Conservation (phyloP, 2,888 invertebrate species). For the Apamea sordens region DNA sequence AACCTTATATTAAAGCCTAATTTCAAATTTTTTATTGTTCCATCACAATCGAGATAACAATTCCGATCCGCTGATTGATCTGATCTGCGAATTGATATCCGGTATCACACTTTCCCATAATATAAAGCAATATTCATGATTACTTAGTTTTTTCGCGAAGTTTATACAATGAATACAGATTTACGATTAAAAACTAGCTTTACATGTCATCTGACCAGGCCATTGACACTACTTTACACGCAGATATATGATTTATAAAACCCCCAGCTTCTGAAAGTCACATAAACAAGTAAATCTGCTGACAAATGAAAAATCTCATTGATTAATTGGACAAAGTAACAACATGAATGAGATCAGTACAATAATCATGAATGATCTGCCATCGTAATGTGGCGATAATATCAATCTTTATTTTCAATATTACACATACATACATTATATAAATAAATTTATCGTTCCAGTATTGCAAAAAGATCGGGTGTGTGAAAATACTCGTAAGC, state of each 20-base stretch:
- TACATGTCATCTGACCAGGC: constrained; percentile 21
- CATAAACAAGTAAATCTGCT: not conserved
- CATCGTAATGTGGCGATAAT: not conserved
- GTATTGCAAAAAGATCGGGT: constrained; percentile 18
- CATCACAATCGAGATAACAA: constrained; percentile 24
- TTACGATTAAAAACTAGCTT: constrained; percentile 39
- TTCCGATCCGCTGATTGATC: constrained; percentile 2
- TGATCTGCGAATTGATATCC: constrained; percentile 11
- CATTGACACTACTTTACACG: constrained; percentile 28
- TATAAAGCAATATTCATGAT: constrained; percentile 18
- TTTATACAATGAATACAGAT: constrained; percentile 26
- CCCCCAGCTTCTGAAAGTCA: constrained; percentile 38
- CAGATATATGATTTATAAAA: constrained; percentile 13
- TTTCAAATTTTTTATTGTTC: constrained; percentile 36
- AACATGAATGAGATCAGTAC: constrained; percentile 29
- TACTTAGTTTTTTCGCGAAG: not conserved
- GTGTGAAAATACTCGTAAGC: constrained; percentile 14
- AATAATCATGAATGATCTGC: not conserved
- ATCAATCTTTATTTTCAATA: not conserved
- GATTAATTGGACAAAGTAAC: constrained; percentile 1
- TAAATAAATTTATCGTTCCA: constrained; percentile 6
- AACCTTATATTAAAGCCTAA: constrained; percentile 29
- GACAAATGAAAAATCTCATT: not conserved
- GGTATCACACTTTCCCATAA: constrained; percentile 15
- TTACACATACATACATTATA: not conserved